phyloP scores from a whole-genome alignment of 2,888 invertebrate genomes.

The Cecidostiba fungosa region DNA sequence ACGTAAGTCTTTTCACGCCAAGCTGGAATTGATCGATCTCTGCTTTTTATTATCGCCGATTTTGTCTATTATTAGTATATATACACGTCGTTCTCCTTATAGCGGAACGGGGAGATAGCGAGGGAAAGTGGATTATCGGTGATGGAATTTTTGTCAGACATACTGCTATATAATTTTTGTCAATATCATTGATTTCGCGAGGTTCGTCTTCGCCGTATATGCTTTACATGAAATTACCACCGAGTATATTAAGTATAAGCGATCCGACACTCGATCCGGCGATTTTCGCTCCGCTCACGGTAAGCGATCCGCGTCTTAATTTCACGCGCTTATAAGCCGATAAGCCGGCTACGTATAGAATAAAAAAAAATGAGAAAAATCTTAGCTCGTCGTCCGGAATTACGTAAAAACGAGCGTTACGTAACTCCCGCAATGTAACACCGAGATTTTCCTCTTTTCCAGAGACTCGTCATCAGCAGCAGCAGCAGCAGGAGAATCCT shows the following conservation, averaged over 20 bases:
- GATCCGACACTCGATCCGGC: conserved; percentile 66
- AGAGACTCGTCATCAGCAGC: neutral
- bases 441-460: neutral
- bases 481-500: neutral
- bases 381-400: neutral
- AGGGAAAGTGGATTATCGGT: neutral
- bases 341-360: conserved; percentile 8
- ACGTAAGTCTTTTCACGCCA: neutral
- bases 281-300: conserved; percentile 63
- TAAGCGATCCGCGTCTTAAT: conserved; percentile 65
- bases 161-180: too few relatives aligned
- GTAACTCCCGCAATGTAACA: neutral
- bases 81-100: too few relatives aligned
- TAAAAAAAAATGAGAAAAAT: neutral
- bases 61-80: neutral
- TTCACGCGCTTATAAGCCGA: conserved; percentile 56
- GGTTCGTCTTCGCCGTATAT: neutral
- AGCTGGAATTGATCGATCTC: neutral
- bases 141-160: neutral
- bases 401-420: neutral
- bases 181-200: too few relatives aligned
- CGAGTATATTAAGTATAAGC: too few relatives aligned
- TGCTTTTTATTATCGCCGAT: neutral
- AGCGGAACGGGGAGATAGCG: neutral
- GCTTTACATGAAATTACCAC: too few relatives aligned